Evolutionary conservation across 2,888 invertebrate genomes (phyloP), one percentile per base, ranked within the genome.

Genomic region (Caenorhabditis sp.): DNA sequence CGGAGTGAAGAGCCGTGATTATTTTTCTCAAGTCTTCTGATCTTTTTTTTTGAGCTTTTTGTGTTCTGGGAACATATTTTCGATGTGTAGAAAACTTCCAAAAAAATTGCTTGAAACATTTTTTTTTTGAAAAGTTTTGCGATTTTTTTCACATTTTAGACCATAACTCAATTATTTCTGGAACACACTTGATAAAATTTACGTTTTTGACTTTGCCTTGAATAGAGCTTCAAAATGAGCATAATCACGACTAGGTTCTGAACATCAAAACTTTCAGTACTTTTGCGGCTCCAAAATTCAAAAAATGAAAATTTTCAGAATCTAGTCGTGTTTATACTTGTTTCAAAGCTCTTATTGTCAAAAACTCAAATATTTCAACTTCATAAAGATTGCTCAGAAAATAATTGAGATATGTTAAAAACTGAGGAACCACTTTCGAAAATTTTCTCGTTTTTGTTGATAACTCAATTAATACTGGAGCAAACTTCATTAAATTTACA

Each of bases 171-270:
- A 16, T n/a, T 24, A 28, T 4, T 63, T 63, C 38, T n/a, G n/a
- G n/a, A 22, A 7, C 19, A 54, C 2, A 26, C 16, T 47, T 19
- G 10, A 10, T 35, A 7, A 1, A 12, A 59, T 4, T 59, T 19
- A 2, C 8, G 0, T 61, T 41, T 61, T 61, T 24, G 6, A 14
- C 24, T 14, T 41, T 41, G 41, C 41, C 22, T 19, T 1, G 16
- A n/a, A n/a, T 28, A 24, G 5, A 41, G 24, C 16, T 63, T 63
- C 26, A 8, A 26, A 44, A 63, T 24, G 26, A 63, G 61, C 41
- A 41, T 26, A 24, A 56, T 41, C 69, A 44, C 47, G 59, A 19
- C 72, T n/a, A 14, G 12, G 44, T 49, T 59, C 14, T n/a, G 35
- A 66, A 12, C 12, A 1, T 51, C 35, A n/a, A 12, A 26, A 44